phyloP scores from a whole-genome alignment of 2,797 vertebrate genomes.

The Myripristis jacobus region DNA sequence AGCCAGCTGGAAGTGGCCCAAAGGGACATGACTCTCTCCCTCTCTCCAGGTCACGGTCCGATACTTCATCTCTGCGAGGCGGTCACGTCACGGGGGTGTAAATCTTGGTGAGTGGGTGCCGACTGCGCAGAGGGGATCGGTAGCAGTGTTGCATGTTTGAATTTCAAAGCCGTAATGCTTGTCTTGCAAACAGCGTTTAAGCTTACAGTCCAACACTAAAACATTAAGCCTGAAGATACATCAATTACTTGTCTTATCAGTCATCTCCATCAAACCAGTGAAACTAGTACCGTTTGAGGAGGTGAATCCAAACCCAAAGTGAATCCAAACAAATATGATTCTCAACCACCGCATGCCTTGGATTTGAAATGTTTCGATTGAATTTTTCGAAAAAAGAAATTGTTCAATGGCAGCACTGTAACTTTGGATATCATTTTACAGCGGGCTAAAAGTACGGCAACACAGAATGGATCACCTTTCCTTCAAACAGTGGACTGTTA shows the following conservation, averaged over 20 bases:
- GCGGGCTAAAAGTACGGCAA: constrained; percentile 1
- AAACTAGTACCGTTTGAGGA: not conserved
- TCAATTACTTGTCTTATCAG: not conserved
- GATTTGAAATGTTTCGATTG: constrained; percentile 17
- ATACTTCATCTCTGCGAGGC: constrained; percentile 19
- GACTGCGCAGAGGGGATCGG: not conserved
- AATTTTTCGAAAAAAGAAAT: constrained; percentile 26
- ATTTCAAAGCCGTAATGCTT: constrained; percentile 7
- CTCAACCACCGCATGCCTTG: constrained; percentile 25
- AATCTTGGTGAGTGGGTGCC: constrained; percentile 22
- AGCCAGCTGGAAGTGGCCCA: constrained; percentile 55
- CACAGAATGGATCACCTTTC: constrained; percentile 35
- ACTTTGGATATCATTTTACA: constrained; percentile 3
- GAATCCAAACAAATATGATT: constrained; percentile 20
- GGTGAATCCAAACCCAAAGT: too few species aligned
- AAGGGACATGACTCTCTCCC: constrained; percentile 55
- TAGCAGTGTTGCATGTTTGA: constrained; percentile 13
- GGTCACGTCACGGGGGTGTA: constrained; percentile 24
- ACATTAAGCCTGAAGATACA: too few species aligned
- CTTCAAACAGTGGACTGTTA: constrained; percentile 29
- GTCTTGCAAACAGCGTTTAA: not conserved
- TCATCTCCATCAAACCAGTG: not conserved
- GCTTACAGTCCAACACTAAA: not conserved
- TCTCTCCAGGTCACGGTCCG: constrained; percentile 37
- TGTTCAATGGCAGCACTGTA: constrained; percentile 9